Conservation (phyloP, 2,888 invertebrate genomes). For the Diaperis boleti region DNA sequence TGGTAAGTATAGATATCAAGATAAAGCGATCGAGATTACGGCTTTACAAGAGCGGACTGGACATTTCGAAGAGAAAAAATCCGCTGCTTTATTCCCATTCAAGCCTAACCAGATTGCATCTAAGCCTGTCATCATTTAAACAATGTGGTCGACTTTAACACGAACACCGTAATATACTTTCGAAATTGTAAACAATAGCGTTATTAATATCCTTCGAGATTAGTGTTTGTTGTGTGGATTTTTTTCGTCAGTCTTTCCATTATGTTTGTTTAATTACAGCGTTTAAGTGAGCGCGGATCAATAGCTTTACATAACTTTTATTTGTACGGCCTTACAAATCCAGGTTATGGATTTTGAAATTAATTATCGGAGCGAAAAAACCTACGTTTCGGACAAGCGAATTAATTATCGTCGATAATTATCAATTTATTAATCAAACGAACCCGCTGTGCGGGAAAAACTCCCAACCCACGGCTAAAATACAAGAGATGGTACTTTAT, state of each 20-base stretch:
- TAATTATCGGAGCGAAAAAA: conserved; percentile 33
- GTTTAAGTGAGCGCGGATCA: conserved; percentile 20
- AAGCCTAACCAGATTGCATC: conserved; percentile 35
- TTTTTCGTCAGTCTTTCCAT: conserved; percentile 24
- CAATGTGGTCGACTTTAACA: conserved; percentile 27
- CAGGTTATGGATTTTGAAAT: conserved; percentile 34
- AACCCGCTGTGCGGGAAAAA: conserved; percentile 31
- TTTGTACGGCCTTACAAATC: conserved; percentile 21
- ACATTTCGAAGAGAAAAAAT: conserved; percentile 28
- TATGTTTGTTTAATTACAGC: conserved; percentile 33
- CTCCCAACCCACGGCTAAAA: conserved; percentile 13
- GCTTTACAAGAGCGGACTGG: conserved; percentile 32
- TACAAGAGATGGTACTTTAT: conserved; percentile 40
- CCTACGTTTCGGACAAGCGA: conserved; percentile 28
- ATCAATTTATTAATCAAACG: conserved; percentile 41
- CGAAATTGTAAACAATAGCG: conserved; percentile 40
- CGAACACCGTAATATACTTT: conserved; percentile 36
- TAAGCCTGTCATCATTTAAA: conserved; percentile 38
- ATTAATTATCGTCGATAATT: conserved; percentile 41
- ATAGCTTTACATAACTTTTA: conserved; percentile 31
- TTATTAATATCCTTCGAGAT: conserved; percentile 38
- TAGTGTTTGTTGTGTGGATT: conserved; percentile 30
- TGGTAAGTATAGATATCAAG: conserved; percentile 34
- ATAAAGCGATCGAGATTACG: conserved; percentile 34
- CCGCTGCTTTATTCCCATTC: conserved; percentile 30